Evolutionary conservation across 2,113 vertebrate species (phyloP), one percentile per base, ranked within the genome.

Genomic region (Equus przewalskii): DNA sequence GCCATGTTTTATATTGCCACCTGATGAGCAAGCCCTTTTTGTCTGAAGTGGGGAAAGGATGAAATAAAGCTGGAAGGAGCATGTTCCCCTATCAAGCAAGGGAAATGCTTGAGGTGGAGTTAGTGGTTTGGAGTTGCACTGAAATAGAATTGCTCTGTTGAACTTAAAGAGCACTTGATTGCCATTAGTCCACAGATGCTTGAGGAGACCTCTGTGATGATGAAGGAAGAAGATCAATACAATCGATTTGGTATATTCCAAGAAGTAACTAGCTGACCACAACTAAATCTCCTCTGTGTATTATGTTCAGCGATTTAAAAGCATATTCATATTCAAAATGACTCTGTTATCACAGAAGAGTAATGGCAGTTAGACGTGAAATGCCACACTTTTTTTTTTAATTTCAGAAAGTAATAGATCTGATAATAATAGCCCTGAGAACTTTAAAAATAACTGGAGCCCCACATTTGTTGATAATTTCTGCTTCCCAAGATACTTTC

Each of bases 391-490:
- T 65, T 58, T 81, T 49, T 83, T 92, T 62, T 56, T 21, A 21
- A 73, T 69, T 60, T 87, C 36, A 90, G 41, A 73, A 90, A 80
- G 72, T 49, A 96, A 91, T 58, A 84, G 7, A 67, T 65, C 11
- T 75, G n/a, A 3, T 78, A 78, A 46, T 28, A 86, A 86, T 60
- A 49, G 22, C 82, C 28, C 54, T 78, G 73, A 95, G 64, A 41
- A n/a, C 33, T 72, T 91, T 65, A 51, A 4, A 81, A 82, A 89
- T 95, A 21, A 5, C 24, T 60, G 8, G 2, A 18, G 12, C 15
- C 46, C 11, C 22, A 87, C 41, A 76, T 75, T 69, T 70, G 30
- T 91, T 91, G 54, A 51, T 89, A 78, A 95, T 78, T 85, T 89
- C 26, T 85, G 33, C 21, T 30, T 97, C 36, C 36, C 26, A 78